Evolutionary conservation across 2,113 vertebrate genomes (phyloP).

Genomic region (Oryctolagus cuniculus): mOryCun1.1 NC_091432.1:194043001-194043500

Average conservation of each 20-base stretch:
- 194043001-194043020: no score
- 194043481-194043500: neutral
- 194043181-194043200: no score
- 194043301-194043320: neutral
- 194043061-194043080: neutral
- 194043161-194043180: no score
- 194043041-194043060: neutral
- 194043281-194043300: neutral
- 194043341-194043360: neutral
- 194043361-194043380: neutral
- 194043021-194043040: neutral
- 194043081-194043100: neutral
- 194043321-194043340: neutral
- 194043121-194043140: neutral
- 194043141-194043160: neutral
- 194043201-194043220: neutral
- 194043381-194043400: neutral
- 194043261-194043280: neutral
- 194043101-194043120: no score
- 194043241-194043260: neutral
- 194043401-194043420: neutral
- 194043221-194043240: neutral
- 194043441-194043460: neutral
- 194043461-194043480: neutral
- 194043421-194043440: neutral